Percentiles rank a stretch among this genome's conserved stretches.
These are phyloP conservation scores for Drosophila pallidifrons DNA, from an alignment of 1,140 invertebrate species.

Conservation along the genomic window DNA sequence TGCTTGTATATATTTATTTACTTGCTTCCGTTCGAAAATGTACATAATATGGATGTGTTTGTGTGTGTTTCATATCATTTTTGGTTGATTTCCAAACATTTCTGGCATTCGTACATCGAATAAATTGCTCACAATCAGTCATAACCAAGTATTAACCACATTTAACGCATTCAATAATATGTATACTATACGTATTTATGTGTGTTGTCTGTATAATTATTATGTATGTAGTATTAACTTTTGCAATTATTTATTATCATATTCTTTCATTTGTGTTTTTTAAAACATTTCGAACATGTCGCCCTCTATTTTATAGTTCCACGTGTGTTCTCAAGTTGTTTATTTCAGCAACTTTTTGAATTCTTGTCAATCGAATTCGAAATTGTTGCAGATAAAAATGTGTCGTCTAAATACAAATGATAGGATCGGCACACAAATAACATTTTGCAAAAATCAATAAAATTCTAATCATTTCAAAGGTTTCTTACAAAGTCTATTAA, in stretches of 20 bases:
- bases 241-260: conserved; percentile 49
- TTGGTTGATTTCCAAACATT: conserved; percentile 40
- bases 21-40: conserved; percentile 41
- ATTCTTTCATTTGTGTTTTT: conserved; percentile 21
- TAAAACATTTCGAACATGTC: conserved; percentile 50
- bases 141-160: conserved; percentile 49
- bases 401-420: conserved; percentile 19
- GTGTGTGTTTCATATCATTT: conserved; percentile 22
- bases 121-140: conserved; percentile 65
- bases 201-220: background rate
- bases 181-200: conserved; percentile 20
- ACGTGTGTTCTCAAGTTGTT: conserved; percentile 24
- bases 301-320: conserved; percentile 32
- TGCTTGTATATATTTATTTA: conserved; percentile 55
- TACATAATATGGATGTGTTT: conserved; percentile 33
- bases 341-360: conserved; percentile 20
- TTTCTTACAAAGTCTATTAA: conserved; percentile 67
- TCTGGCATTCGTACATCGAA: conserved; percentile 36
- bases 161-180: conserved; percentile 39
- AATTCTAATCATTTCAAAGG: conserved; percentile 17
- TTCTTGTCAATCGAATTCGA: background rate
- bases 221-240: conserved; percentile 31
- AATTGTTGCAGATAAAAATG: conserved; percentile 12
- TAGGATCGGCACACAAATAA: conserved; percentile 35
- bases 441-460: conserved; percentile 46